Evolutionary conservation across 1,140 invertebrate species (phyloP), one percentile per base, ranked within the genome.

Genomic region (Apis florea): DNA sequence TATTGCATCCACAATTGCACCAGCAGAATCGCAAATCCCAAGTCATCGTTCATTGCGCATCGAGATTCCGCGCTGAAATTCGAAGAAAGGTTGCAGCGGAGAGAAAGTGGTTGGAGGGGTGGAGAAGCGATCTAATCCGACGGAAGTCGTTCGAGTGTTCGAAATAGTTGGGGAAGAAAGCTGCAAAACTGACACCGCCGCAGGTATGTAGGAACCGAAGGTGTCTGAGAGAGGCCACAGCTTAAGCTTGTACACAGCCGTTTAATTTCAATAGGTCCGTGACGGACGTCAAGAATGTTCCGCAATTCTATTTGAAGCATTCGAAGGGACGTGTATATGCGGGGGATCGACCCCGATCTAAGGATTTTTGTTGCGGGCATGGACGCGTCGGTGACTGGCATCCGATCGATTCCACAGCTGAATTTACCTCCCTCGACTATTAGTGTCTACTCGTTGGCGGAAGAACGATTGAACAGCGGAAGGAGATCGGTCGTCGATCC

Each of bases 271-370:
- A 87, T 84, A 85, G 83, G 75, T 87, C 83, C 70, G 79, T 78
- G 83, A 78, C 61, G 76, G 76, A 88, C 76, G 86, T 83, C 86
- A 77, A 87, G 86, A 88, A 87, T 87, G 85, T 88, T 79, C 76
- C 71, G 64, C 85, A 69, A 84, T 84, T 88, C 85, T 87, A 79
- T 84, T 85, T 79, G 59, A 87, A 77, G 85, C 86, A 78, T 87
- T 86, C 64, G 78, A 40, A 40, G n/a, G n/a, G n/a, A n/a, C n/a
- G 70, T 75, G 59, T 72, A 82, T 82, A 84, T 40, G 82, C 59
- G 6, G 53, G 26, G 49, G 53, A 72, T 47, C 68, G 49, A 59
- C 47, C n/a, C n/a, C 31, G 66, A 77, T 82, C 80, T 76, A 54
- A 77, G 58, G 9, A 77, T 76, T 82, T 76, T 82, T 82, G 49